Evolutionary conservation across 2,113 vertebrate species (phyloP).

Genomic region (Crotophaga sulcirostris): DNA sequence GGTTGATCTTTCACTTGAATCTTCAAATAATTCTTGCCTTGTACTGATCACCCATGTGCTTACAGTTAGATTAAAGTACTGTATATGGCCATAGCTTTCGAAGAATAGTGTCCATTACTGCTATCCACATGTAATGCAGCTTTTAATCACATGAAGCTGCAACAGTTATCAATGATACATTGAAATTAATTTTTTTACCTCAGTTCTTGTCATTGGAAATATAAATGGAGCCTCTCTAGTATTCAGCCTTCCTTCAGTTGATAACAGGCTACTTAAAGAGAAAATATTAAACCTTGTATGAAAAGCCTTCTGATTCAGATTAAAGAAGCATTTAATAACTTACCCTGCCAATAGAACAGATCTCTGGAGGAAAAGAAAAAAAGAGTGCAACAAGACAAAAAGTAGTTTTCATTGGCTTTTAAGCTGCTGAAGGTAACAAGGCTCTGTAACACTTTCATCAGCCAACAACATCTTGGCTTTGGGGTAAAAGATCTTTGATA

Average conservation of each 20-base stretch:
- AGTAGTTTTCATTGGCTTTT: conserved; percentile 13
- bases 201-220: conserved; percentile 30
- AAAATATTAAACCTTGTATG: conserved; percentile 7
- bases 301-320: conserved; percentile 38
- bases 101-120: background rate
- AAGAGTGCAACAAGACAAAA: conserved; percentile 7
- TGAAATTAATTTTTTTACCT: conserved; percentile 42
- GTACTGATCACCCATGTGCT: conserved; percentile 27
- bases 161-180: background rate
- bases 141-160: conserved; percentile 59
- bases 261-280: conserved; percentile 8
- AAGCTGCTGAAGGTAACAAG: background rate
- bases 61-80: conserved; percentile 39
- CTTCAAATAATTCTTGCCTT: conserved; percentile 17
- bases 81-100: background rate
- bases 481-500: conserved; percentile 20
- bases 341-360: background rate
- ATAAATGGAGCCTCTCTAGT: conserved; percentile 40
- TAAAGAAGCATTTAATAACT: conserved; percentile 37
- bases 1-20: background rate
- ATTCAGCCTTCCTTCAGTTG: background rate
- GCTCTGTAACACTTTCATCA: background rate
- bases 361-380: background rate
- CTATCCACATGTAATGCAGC: background rate
- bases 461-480: background rate